Evolutionary conservation across 1,140 invertebrate species (phyloP).

Genomic region (Rhagoletis pomonella): DNA sequence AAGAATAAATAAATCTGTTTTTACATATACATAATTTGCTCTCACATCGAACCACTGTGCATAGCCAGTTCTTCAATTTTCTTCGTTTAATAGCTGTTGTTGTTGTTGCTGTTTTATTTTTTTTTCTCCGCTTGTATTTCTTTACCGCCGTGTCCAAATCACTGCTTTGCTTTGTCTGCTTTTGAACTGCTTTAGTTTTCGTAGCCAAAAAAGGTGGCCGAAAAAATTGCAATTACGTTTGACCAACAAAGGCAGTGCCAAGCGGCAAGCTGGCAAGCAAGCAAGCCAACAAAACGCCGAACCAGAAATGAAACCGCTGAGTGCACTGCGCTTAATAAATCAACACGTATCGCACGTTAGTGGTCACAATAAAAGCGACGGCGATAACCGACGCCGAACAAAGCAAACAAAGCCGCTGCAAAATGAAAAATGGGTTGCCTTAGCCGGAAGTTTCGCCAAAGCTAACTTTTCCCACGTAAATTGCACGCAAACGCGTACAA

Average conservation of each 20-base stretch:
- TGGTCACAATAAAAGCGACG: constrained; percentile 27
- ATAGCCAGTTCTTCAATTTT: neutral
- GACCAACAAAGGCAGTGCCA: constrained; percentile 25
- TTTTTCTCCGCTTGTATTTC: neutral
- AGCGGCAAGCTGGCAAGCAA: neutral
- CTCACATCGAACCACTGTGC: neutral
- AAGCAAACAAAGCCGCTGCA: neutral
- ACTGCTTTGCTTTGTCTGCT: neutral
- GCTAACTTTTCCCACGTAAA: constrained; percentile 42
- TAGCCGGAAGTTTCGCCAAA: constrained; percentile 50
- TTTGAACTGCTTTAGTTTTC: neutral
- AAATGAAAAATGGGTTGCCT: neutral
- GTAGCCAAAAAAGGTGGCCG: constrained; percentile 20
- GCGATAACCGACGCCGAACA: neutral
- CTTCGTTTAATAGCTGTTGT: neutral
- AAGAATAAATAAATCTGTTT: too few relatives aligned
- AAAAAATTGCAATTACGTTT: constrained; percentile 31
- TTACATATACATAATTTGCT: too few relatives aligned
- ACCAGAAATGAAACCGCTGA: neutral
- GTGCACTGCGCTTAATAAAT: neutral
- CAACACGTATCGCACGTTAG: constrained; percentile 40
- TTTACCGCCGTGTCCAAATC: neutral
- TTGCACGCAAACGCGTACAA: neutral
- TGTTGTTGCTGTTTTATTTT: neutral
- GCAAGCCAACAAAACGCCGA: neutral